phyloP scores from a whole-genome alignment of 1,140 invertebrate species.

The Brachionus sp. region DNA sequence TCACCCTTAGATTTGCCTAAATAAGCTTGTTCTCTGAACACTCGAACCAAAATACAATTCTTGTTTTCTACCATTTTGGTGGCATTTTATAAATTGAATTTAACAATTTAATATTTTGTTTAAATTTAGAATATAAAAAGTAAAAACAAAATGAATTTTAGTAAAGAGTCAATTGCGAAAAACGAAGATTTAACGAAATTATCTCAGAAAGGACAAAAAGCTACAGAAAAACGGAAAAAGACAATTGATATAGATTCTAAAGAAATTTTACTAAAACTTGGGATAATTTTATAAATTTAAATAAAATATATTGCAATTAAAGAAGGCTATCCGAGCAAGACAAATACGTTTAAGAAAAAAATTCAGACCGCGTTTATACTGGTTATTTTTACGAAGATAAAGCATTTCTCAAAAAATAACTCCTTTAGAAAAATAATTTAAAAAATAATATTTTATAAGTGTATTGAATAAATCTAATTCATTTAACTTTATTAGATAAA shows the following conservation, averaged over 20 bases:
- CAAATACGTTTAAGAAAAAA: not conserved
- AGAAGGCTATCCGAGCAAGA: not conserved
- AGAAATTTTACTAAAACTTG: not conserved
- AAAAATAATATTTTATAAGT: not conserved
- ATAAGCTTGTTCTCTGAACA: not conserved
- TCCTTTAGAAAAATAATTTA: not conserved
- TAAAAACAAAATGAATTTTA: too few species aligned
- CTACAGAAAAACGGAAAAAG: not conserved
- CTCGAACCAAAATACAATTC: not conserved
- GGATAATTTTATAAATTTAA: not conserved
- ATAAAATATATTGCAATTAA: not conserved
- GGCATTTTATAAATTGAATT: not conserved
- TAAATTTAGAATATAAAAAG: not conserved
- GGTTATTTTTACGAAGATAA: not conserved
- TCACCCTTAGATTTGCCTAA: not conserved
- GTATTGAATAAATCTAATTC: not conserved
- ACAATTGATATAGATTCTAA: not conserved
- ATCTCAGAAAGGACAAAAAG: not conserved
- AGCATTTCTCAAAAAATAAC: not conserved
- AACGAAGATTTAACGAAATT: not conserved
- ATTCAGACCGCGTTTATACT: not conserved
- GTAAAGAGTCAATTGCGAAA: not conserved
- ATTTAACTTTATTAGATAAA: too few species aligned
- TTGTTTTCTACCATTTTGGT: not conserved
- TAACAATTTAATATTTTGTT: not conserved